Percentiles rank a stretch among this genome's conserved stretches.
These are phyloP conservation scores for Acanthosepion pharaonis DNA, from an alignment of 2,888 invertebrate species.

Conservation along the genomic window DNA sequence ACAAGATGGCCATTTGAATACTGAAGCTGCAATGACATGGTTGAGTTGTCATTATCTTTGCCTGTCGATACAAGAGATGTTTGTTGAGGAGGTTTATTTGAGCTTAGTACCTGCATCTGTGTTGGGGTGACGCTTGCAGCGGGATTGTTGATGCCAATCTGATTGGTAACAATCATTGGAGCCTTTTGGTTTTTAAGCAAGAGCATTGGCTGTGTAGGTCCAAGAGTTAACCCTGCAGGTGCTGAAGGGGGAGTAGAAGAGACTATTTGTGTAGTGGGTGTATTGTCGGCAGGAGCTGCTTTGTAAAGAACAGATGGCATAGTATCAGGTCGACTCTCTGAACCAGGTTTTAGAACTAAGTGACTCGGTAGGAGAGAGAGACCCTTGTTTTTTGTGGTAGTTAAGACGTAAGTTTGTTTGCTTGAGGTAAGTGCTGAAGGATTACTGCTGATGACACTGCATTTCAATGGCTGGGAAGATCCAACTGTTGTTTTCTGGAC, in stretches of 20 bases:
- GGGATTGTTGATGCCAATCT: not conserved
- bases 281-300: not conserved
- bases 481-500: not conserved
- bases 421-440: conserved; percentile 40
- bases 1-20: conserved; percentile 25
- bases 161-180: conserved; percentile 20
- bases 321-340: not conserved
- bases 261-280: not conserved
- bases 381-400: conserved; percentile 40
- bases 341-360: not conserved
- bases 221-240: not conserved
- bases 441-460: not conserved
- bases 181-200: conserved; percentile 39
- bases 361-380: not conserved
- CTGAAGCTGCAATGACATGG: conserved; percentile 34
- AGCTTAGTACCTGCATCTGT: not conserved
- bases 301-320: not conserved
- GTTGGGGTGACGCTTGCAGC: not conserved
- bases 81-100: not conserved
- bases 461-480: conserved; percentile 15
- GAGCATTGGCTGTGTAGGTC: conserved; percentile 1
- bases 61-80: not conserved
- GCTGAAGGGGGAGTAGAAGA: not conserved
- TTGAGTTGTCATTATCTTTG: not conserved
- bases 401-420: conserved; percentile 41